Conservation (phyloP, 2,888 invertebrate genomes). For the Phania funesta region DNA sequence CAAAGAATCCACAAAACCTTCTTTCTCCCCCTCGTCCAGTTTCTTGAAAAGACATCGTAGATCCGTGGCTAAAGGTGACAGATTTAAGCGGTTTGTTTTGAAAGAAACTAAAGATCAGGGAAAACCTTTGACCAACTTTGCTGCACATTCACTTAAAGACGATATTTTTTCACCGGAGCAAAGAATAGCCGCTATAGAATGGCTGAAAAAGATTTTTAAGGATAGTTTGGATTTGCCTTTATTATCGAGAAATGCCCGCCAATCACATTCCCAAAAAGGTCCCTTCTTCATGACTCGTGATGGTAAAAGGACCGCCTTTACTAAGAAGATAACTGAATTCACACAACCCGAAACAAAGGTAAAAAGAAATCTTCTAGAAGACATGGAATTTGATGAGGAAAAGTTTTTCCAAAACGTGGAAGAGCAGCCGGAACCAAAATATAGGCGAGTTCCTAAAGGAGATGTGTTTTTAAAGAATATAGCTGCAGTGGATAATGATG, state of each 20-base stretch:
- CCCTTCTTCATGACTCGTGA: conserved; percentile 72
- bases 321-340: conserved; percentile 75
- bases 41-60: conserved; percentile 46
- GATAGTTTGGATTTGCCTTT: conserved; percentile 68
- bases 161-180: conserved; percentile 60
- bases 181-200: conserved; percentile 71
- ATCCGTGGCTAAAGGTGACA: conserved; percentile 36
- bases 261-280: conserved; percentile 69
- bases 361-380: conserved; percentile 69
- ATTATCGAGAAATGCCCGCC: conserved; percentile 71
- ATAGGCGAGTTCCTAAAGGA: conserved; percentile 74
- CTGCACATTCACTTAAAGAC: conserved; percentile 37
- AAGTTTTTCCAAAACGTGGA: conserved; percentile 75
- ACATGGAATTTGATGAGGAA: conserved; percentile 74
- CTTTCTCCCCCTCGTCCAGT: conserved; percentile 65
- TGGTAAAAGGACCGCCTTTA: conserved; percentile 71
- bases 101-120: conserved; percentile 68
- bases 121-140: conserved; percentile 8
- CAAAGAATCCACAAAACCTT: conserved; percentile 74
- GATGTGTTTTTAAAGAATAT: conserved; percentile 76
- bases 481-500: conserved; percentile 73
- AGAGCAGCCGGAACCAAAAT: conserved; percentile 71
- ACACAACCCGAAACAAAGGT: conserved; percentile 73
- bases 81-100: conserved; percentile 69
- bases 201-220: conserved; percentile 73